Evolutionary conservation across 2,888 invertebrate genomes (phyloP).

Genomic region (Cryptus viduatorius): DNA sequence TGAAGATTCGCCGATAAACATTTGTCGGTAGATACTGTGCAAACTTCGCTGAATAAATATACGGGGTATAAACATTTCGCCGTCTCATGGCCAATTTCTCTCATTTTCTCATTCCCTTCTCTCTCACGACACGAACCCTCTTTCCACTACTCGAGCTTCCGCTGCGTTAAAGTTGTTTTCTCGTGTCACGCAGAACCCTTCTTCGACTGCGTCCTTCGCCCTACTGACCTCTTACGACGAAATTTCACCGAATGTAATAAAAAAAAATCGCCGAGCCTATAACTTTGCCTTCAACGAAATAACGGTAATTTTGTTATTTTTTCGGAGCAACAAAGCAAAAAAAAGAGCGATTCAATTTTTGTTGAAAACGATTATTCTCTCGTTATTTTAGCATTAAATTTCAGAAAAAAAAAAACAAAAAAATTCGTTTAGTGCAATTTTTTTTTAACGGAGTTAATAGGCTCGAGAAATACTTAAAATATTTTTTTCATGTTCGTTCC

Average conservation of each 20-base stretch:
- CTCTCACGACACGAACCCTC: not conserved
- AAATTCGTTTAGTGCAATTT: no score
- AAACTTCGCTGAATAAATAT: not conserved
- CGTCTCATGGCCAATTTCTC: not conserved
- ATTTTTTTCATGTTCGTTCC: no score
- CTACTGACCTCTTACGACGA: not conserved
- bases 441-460: no score
- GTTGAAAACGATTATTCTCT: not conserved
- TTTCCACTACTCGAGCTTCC: not conserved
- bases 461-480: no score
- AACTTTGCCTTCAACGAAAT: not conserved
- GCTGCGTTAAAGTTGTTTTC: conserved; percentile 2
- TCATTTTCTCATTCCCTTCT: not conserved
- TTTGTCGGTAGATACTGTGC: not conserved
- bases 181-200: conserved; percentile 8
- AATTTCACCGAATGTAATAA: not conserved
- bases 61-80: not conserved
- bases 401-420: no score
- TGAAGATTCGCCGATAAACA: not conserved
- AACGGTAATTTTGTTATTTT: not conserved
- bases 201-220: conserved; percentile 1
- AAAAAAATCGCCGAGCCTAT: not conserved
- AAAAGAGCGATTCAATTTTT: not conserved
- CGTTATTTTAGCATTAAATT: not conserved
- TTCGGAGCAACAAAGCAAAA: not conserved